Conservation (phyloP, 2,888 invertebrate genomes). For the Cheilosia impressa region DNA sequence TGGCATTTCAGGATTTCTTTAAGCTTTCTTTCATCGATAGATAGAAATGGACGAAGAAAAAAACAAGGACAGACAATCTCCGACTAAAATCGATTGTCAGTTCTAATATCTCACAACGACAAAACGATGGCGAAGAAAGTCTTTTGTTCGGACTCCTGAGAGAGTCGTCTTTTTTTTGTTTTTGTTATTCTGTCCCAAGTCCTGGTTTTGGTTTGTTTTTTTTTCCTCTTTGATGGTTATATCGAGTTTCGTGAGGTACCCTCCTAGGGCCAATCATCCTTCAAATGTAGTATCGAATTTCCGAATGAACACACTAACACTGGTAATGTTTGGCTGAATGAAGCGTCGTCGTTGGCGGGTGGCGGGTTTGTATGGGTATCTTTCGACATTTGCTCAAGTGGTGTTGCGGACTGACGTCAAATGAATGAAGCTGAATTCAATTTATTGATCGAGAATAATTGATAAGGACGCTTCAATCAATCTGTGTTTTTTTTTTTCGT, state of each 20-base stretch:
- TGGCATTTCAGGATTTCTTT: conserved; percentile 60
- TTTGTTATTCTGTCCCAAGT: conserved; percentile 12
- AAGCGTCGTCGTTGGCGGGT: conserved; percentile 11
- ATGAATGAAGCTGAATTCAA: conserved; percentile 59
- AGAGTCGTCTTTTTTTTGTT: conserved; percentile 37
- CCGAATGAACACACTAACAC: conserved; percentile 69
- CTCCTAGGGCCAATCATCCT: conserved; percentile 71
- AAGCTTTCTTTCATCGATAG: conserved; percentile 52
- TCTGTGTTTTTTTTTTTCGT: conserved; percentile 22
- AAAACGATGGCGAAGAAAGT: conserved; percentile 28
- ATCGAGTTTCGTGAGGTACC: conserved; percentile 59
- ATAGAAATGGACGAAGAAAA: background rate
- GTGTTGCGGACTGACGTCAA: conserved; percentile 47
- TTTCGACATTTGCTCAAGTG: conserved; percentile 26
- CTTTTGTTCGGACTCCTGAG: conserved; percentile 58
- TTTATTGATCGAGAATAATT: conserved; percentile 69
- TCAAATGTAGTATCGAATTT: conserved; percentile 72
- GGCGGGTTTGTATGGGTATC: conserved; percentile 18
- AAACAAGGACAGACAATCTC: conserved; percentile 8
- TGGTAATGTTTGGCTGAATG: conserved; percentile 65
- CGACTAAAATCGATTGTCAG: conserved; percentile 68
- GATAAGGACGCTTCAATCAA: conserved; percentile 69
- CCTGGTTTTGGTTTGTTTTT: conserved; percentile 6
- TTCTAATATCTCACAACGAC: conserved; percentile 63
- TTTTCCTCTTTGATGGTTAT: conserved; percentile 28